phyloP scores from a whole-genome alignment of 1,140 invertebrate genomes.

The Halesus radiatus region DNA sequence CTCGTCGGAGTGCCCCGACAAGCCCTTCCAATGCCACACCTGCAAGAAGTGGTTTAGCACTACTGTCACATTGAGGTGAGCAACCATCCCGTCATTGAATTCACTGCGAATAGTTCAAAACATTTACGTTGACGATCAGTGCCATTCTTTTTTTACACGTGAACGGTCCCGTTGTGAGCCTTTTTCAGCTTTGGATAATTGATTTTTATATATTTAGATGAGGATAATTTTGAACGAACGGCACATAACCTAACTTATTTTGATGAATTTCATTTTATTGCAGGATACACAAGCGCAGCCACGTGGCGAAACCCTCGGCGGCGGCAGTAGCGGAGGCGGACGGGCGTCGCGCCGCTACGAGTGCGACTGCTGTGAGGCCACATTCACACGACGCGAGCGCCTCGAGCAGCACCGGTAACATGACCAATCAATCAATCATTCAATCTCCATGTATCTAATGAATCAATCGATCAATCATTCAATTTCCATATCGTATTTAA shows the following conservation, averaged over 20 bases:
- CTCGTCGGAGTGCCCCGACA: conserved; percentile 66
- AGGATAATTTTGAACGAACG: too few relatives aligned
- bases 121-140: too few relatives aligned
- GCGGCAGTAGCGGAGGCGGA: conserved; percentile 60
- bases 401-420: conserved; percentile 65
- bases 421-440: conserved; percentile 25
- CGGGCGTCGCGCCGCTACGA: conserved; percentile 61
- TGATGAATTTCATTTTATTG: background rate
- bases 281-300: conserved; percentile 65
- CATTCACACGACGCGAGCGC: conserved; percentile 65
- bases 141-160: too few relatives aligned
- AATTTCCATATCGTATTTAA: too few relatives aligned
- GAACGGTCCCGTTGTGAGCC: too few relatives aligned
- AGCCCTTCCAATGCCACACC: conserved; percentile 67
- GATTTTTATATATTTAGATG: too few relatives aligned
- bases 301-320: conserved; percentile 61
- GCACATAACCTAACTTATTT: too few relatives aligned
- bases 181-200: too few relatives aligned
- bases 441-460: too few relatives aligned
- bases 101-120: too few relatives aligned
- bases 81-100: too few relatives aligned
- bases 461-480: too few relatives aligned
- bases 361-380: conserved; percentile 66
- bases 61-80: conserved; percentile 66
- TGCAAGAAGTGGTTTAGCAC: conserved; percentile 69